Percentiles rank a stretch among this genome's conserved stretches.
Conservation (phyloP, 1,140 invertebrate genomes). For the Rhynchophorus ferrugineus region DNA sequence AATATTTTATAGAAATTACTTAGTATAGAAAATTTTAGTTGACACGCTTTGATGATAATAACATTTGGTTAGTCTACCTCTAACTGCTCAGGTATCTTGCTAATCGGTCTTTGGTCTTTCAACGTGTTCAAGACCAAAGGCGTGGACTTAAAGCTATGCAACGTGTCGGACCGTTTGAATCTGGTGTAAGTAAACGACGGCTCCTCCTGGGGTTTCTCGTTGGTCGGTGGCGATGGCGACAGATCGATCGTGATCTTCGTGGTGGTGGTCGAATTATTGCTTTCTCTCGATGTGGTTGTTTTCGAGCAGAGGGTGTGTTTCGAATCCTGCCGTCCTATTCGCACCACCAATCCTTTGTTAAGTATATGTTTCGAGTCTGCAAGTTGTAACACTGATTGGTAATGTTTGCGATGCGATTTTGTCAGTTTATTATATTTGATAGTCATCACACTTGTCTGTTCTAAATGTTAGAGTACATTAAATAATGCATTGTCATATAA, state of each 20-base stretch:
- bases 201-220: constrained; percentile 5
- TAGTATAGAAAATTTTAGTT: too few relatives aligned
- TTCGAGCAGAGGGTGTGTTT: constrained; percentile 36
- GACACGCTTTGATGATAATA: too few relatives aligned
- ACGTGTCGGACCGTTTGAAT: constrained; percentile 27
- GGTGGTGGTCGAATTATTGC: constrained; percentile 34
- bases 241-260: constrained; percentile 43
- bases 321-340: constrained; percentile 35
- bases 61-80: too few relatives aligned
- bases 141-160: constrained; percentile 40
- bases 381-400: constrained; percentile 10
- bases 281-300: constrained; percentile 33
- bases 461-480: too few relatives aligned
- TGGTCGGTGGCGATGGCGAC: constrained; percentile 35
- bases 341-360: constrained; percentile 40
- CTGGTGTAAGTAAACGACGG: constrained; percentile 22
- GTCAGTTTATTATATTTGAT: too few relatives aligned
- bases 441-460: too few relatives aligned
- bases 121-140: constrained; percentile 38
- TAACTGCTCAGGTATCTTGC: constrained; percentile 19
- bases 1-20: too few relatives aligned
- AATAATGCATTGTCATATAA: too few relatives aligned
- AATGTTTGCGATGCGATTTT: not conserved
- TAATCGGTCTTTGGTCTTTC: constrained; percentile 25
- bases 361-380: constrained; percentile 35